Conservation (phyloP, 2,797 vertebrate genomes). For the Spizella passerina region DNA sequence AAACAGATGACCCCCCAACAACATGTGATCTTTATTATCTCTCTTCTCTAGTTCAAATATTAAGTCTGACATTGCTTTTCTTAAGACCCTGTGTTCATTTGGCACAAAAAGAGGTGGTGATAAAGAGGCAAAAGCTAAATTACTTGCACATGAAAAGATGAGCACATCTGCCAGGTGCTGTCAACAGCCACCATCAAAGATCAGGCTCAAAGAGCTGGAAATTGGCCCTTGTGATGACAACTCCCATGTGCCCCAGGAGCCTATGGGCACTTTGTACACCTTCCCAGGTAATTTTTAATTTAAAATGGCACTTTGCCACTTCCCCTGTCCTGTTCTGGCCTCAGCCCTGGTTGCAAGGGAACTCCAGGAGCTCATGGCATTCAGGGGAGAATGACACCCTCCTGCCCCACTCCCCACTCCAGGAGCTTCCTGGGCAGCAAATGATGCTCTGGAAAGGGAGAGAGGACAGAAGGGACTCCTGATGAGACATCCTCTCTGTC, state of each 20-base stretch:
- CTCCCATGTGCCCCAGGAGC: background rate
- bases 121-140: background rate
- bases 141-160: background rate
- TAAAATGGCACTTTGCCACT: background rate
- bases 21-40: background rate
- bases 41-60: background rate
- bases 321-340: background rate
- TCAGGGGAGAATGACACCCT: accelerated
- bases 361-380: background rate
- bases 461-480: background rate
- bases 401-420: background rate
- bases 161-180: background rate
- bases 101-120: background rate
- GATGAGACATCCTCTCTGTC: background rate
- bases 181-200: background rate
- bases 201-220: background rate
- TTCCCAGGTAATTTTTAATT: background rate
- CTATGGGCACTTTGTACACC: background rate
- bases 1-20: background rate
- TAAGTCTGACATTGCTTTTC: background rate
- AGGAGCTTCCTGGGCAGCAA: background rate
- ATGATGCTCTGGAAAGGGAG: background rate
- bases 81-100: background rate
- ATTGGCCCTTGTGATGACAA: background rate
- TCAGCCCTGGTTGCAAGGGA: background rate